phyloP scores from a whole-genome alignment of 2,113 vertebrate species.

The Ameiurus melas region DNA sequence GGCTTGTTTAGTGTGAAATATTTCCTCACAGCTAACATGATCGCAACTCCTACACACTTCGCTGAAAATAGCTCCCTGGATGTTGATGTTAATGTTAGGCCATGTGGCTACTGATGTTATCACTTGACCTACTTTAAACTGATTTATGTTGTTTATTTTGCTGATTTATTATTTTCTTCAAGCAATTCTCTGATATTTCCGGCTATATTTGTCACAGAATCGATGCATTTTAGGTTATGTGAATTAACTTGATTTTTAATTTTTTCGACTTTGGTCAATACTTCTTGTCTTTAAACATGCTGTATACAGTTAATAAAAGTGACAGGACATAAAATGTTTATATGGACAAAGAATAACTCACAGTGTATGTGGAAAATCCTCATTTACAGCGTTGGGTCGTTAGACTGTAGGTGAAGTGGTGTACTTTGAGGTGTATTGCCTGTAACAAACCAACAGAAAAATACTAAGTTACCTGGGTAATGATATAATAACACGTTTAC shows the following conservation, averaged over 20 bases:
- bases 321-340: background rate
- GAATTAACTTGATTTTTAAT: background rate
- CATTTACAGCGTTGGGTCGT: background rate
- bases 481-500: no score
- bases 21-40: background rate
- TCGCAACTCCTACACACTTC: background rate
- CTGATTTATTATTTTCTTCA: background rate
- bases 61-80: background rate
- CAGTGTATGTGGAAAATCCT: background rate
- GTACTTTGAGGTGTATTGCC: no score
- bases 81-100: background rate
- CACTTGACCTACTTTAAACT: background rate
- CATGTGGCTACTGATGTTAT: background rate
- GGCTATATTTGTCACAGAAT: background rate
- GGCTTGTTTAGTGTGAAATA: background rate
- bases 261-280: background rate
- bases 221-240: background rate
- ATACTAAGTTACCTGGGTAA: no score
- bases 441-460: no score
- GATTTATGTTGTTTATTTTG: background rate
- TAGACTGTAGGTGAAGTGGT: background rate
- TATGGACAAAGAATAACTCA: background rate
- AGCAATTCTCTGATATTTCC: background rate
- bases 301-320: background rate
- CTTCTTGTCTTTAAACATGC: background rate